Conservation (phyloP, 2,888 invertebrate genomes). For the Tanytarsus gracilentus region DNA sequence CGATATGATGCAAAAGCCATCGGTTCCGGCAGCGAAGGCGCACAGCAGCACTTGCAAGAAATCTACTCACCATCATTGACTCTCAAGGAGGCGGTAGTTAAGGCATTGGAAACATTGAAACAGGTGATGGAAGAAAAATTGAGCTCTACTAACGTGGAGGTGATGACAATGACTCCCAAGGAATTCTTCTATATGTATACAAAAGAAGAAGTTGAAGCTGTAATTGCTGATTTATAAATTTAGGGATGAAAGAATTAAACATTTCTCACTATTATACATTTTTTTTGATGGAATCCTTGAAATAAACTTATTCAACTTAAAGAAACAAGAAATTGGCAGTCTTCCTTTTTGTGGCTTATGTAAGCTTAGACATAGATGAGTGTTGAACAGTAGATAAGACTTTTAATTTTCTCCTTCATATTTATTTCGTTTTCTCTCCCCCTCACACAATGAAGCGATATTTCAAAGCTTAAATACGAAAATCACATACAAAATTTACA, state of each 20-base stretch:
- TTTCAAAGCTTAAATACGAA: too few species aligned
- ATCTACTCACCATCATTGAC: constrained; percentile 80
- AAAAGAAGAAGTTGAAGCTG: constrained; percentile 83
- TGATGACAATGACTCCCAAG: constrained; percentile 82
- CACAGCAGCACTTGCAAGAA: constrained; percentile 84
- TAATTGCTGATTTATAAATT: constrained; percentile 58
- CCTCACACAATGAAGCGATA: too few species aligned
- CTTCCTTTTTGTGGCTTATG: too few species aligned
- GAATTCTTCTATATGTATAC: constrained; percentile 81
- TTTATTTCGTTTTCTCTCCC: constrained; percentile 3
- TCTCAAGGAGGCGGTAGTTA: constrained; percentile 82
- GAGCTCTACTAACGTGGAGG: constrained; percentile 93
- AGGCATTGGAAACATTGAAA: constrained; percentile 87
- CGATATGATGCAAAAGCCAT: constrained; percentile 98
- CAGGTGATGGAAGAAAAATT: constrained; percentile 99
- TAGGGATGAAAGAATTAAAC: too few species aligned
- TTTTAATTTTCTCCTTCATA: constrained; percentile 13
- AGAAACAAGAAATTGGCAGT: too few species aligned
- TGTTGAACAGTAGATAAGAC: constrained; percentile 5
- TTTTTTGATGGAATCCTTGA: too few species aligned
- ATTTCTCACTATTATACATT: too few species aligned
- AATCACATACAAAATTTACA: too few species aligned
- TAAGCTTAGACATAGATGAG: background rate
- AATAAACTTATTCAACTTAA: too few species aligned
- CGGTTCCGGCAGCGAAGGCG: constrained; percentile 98